These are phyloP conservation scores for Charaxes varanes DNA, from an alignment of 1,140 invertebrate species.

Conservation along the genomic window DNA sequence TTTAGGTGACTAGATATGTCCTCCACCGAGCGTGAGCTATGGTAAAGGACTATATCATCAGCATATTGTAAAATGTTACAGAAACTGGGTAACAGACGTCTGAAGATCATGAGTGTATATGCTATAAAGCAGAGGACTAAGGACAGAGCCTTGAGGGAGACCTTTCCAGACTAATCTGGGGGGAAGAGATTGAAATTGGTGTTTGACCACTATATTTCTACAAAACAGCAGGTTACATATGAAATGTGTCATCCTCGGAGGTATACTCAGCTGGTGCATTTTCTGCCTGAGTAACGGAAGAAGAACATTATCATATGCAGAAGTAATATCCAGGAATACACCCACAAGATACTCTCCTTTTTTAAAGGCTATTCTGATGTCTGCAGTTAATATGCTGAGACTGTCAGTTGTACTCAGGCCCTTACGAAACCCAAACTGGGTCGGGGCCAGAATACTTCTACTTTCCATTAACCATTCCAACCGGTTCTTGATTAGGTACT, in stretches of 20 bases:
- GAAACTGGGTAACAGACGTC: neutral
- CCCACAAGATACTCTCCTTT: constrained; percentile 13
- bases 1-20: neutral
- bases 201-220: constrained; percentile 2
- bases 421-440: constrained; percentile 25
- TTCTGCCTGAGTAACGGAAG: constrained; percentile 5
- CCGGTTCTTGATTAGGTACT: constrained; percentile 28
- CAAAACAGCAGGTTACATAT: constrained; percentile 6
- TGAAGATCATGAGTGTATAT: neutral
- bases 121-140: neutral
- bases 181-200: neutral
- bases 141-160: constrained; percentile 1
- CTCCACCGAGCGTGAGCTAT: neutral
- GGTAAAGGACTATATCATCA: constrained; percentile 4
- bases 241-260: constrained; percentile 6
- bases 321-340: constrained; percentile 11
- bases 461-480: constrained; percentile 20
- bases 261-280: constrained; percentile 5
- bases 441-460: constrained; percentile 6
- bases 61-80: neutral
- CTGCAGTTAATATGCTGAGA: constrained; percentile 18
- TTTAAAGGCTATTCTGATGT: constrained; percentile 15
- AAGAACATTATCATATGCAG: constrained; percentile 8
- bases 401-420: constrained; percentile 21
- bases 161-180: constrained; percentile 2